phyloP scores from a whole-genome alignment of 2,888 invertebrate genomes.

The Trichopoda pennipes region DNA sequence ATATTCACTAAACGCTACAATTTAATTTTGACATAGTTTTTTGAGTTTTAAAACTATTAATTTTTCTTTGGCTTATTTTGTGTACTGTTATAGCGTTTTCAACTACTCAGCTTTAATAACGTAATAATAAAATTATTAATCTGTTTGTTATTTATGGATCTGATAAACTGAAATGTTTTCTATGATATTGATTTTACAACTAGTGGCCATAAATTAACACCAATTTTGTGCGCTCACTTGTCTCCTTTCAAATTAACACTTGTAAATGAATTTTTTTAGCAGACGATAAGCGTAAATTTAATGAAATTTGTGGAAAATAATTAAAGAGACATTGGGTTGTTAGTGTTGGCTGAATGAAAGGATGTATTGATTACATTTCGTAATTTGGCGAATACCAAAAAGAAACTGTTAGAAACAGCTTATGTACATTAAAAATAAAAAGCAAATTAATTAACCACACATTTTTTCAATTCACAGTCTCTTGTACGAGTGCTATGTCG shows the following conservation, averaged over 20 bases:
- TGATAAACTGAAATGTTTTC: conserved; percentile 49
- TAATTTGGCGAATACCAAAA: not conserved
- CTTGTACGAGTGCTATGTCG: no score
- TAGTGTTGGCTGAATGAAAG: not conserved
- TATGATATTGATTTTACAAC: conserved; percentile 40
- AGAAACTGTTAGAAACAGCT: not conserved
- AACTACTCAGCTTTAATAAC: not conserved
- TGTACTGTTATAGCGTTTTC: no score
- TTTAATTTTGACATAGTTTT: no score
- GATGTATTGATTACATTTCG: conserved; percentile 29
- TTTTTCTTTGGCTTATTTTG: no score
- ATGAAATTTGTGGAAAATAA: conserved; percentile 43
- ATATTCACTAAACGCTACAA: no score
- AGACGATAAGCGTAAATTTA: conserved; percentile 9
- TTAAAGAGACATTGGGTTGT: conserved; percentile 34
- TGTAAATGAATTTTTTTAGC: conserved; percentile 2
- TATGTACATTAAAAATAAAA: not conserved
- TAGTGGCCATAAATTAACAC: conserved; percentile 60
- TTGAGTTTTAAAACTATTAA: no score
- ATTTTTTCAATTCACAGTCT: not conserved
- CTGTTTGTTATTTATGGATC: conserved; percentile 61
- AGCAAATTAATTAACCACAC: conserved; percentile 1
- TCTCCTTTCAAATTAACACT: not conserved
- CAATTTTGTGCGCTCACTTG: conserved; percentile 46
- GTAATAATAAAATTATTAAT: conserved; percentile 58